Evolutionary conservation across 2,888 invertebrate genomes (phyloP), one percentile per base, ranked within the genome.

Genomic region (Oscheius sp.): DNA sequence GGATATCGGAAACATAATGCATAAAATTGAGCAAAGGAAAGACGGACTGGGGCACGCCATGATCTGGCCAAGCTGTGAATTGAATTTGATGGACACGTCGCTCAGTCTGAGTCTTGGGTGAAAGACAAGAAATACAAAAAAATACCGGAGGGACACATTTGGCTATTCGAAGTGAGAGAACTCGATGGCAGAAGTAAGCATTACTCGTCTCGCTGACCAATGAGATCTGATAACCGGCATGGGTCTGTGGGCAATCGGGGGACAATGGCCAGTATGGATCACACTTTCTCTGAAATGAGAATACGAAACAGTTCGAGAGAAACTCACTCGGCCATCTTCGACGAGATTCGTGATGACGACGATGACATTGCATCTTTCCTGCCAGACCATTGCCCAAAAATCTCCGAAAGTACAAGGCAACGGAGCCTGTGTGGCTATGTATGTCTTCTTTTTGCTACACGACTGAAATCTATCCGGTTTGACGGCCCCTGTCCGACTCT

Each of bases 401-500:
- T 82, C 80, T 13, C 75, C 78, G 66, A 88, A 87, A 2, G 87
- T 87, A n/a, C 84, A 82, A 2, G 87, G 87, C 46, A 87, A 76
- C 1, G 87, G 87, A 0, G 87, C 87, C 72, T 87, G 87, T 0
- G 87, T 88, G 7, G 87, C 87, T n/a, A 86, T 86, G 75, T 86
- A 86, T 21, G 82, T 81, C 58, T 85, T 84, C 12, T 78, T 72
- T 25, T 82, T 78, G 25, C 84, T 84, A 73, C 85, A 84, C 18
- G 77, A 76, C 81, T 81, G 72, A 59, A 81, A 81, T 21, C n/a
- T n/a, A 35, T 23, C n/a, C n/a, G 2, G 23, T 27, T 35, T 58
- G 58, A 58, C 5, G 16, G 58, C 35, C 58, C 49, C 49, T 49
- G 49, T 18, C n/a, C 21, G n/a, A n/a, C 49, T 13, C 49, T 49